phyloP scores from a whole-genome alignment of 2,113 vertebrate species.

The Syrmaticus mikado region DNA sequence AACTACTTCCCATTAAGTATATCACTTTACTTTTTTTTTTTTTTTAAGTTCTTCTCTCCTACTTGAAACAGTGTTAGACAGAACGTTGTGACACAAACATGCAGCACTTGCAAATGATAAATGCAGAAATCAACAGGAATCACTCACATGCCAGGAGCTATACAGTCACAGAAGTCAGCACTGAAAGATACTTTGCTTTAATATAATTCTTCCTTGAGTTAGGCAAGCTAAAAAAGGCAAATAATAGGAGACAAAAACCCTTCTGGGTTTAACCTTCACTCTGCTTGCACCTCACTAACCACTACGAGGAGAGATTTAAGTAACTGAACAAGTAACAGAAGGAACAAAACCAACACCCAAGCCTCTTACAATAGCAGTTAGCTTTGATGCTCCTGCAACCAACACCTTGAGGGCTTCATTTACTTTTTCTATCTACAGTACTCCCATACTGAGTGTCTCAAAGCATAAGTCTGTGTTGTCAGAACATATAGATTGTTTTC shows the following conservation, averaged over 20 bases:
- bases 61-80: not conserved
- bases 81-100: not conserved
- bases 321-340: not conserved
- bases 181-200: not conserved
- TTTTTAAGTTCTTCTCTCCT: no score
- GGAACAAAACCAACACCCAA: not conserved
- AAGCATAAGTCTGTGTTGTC: not conserved
- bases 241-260: not conserved
- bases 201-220: not conserved
- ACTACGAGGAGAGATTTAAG: not conserved
- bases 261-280: not conserved
- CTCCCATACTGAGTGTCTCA: not conserved
- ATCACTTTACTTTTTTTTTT: not conserved
- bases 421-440: not conserved
- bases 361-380: not conserved
- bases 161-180: not conserved
- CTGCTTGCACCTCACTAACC: not conserved
- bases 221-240: not conserved
- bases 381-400: not conserved
- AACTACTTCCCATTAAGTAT: not conserved
- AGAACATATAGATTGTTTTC: not conserved
- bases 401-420: not conserved
- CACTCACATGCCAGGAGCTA: not conserved
- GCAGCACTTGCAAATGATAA: not conserved
- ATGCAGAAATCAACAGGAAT: not conserved